A percentile compares a stretch with the other conserved stretches of the same genome.
phyloP scores from a whole-genome alignment of 2,113 vertebrate genomes.

The Mungos mungo region DNA sequence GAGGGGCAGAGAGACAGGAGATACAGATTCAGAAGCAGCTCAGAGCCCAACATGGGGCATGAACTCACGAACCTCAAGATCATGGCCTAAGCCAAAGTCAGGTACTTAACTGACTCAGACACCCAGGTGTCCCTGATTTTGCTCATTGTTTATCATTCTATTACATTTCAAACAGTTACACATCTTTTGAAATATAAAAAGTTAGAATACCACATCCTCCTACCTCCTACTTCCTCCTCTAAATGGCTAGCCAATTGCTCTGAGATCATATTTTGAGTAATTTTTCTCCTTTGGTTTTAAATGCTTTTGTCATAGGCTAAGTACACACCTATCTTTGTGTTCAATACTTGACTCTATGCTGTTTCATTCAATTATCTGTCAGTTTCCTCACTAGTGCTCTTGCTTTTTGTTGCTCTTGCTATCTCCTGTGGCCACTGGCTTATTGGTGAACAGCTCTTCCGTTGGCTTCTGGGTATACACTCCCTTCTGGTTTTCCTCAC shows the following conservation, averaged over 20 bases:
- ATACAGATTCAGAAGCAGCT: no score
- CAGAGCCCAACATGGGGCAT: no score
- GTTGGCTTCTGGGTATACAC: neutral
- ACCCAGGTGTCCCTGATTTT: no score
- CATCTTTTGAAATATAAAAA: neutral
- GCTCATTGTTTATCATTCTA: neutral
- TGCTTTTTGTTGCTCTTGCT: neutral
- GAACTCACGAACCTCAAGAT: no score
- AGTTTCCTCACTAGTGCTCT: neutral
- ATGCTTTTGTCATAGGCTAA: neutral
- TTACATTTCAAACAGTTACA: neutral
- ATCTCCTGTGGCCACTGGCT: neutral
- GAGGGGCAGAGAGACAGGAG: no score
- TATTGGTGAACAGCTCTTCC: rapidly evolving
- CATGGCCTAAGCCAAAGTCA: no score
- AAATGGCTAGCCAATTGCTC: neutral
- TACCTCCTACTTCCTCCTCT: neutral
- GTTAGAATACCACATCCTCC: neutral
- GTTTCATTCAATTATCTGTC: neutral
- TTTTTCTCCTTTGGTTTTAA: neutral
- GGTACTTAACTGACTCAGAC: no score
- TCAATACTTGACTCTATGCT: neutral
- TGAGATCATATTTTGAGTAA: neutral
- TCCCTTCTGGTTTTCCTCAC: neutral
- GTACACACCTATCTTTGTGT: neutral